Percentiles rank a stretch among this genome's conserved stretches.
These are phyloP conservation scores for Agrilus planipennis DNA, from an alignment of 1,140 invertebrate genomes.

Conservation along the genomic window DNA sequence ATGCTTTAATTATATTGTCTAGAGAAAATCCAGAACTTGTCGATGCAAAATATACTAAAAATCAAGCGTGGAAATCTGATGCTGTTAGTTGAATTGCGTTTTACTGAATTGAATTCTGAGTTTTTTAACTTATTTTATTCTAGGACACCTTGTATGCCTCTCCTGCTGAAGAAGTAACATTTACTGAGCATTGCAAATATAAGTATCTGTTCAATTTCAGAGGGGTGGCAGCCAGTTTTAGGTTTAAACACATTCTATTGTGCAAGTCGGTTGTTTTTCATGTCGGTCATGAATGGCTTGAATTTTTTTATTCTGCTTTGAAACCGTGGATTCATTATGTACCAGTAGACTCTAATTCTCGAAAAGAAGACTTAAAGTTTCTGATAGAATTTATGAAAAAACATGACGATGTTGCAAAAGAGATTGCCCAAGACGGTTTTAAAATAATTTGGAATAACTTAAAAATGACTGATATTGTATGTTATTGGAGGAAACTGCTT, in stretches of 20 bases:
- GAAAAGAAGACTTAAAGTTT: constrained; percentile 51
- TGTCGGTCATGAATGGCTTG: constrained; percentile 87
- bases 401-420: constrained; percentile 60
- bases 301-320: constrained; percentile 88
- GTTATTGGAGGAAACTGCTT: constrained; percentile 80
- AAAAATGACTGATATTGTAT: constrained; percentile 66
- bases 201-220: constrained; percentile 95
- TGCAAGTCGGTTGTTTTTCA: constrained; percentile 93
- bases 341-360: constrained; percentile 63
- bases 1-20: constrained; percentile 79
- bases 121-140: constrained; percentile 16
- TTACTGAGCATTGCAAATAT: constrained; percentile 88
- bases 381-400: constrained; percentile 66
- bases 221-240: constrained; percentile 92
- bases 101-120: not conserved
- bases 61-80: constrained; percentile 96
- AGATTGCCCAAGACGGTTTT: constrained; percentile 74
- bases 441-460: constrained; percentile 78
- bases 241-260: constrained; percentile 92
- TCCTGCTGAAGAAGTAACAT: constrained; percentile 75
- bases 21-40: constrained; percentile 64
- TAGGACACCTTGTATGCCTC: constrained; percentile 74
- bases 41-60: constrained; percentile 93
- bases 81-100: constrained; percentile 42
- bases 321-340: constrained; percentile 96